Base-by-base conservation (phyloP, 1,140 invertebrate species). In the Gryllus bimaculatus region DNA sequence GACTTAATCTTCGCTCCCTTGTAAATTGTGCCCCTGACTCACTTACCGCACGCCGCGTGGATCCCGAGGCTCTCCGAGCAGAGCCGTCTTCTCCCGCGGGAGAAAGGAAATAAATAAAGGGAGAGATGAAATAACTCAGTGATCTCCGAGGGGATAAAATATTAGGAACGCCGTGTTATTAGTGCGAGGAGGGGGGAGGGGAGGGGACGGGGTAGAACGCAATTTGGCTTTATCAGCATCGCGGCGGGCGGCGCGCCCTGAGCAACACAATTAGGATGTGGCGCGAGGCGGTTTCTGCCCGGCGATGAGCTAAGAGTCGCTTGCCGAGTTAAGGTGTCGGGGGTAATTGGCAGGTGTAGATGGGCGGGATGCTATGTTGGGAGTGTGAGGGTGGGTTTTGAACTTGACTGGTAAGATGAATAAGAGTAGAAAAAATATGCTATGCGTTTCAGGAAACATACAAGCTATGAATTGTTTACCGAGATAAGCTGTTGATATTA, bases 41-140 rank as follows among this genome's bases (percentile, higher is more conserved):
- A 66, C 54, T 66, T 66, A 66, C 54, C 18, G 54, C 18, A 3
- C 54, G 10, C 18, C 54, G 2, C 54, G 18, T 1, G 7, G 18
- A 66, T 66, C 54, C 54, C 2, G 0, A 10, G 10, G 10, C 54
- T 66, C 10, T 66, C 18, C 10, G 54, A 66, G 54, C 10, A 7
- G 54, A 39, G 26, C 54, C 18, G 10, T 7, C 54, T 66, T 2
- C 54, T 66, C 54, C 54, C 54, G 10, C 10, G 54, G 54, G 54
- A 66, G 54, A 66, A 66, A 66, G 54, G 54, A 66, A 66, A 66
- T 66, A 66, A 66, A 66, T 66, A 66, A 66, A 66, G 54, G 54
- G 10, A 66, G 54, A 66, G 54, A 66, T 66, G 54, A 66, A 66
- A 66, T 66, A 66, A 66, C 54, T 66, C 54, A 13, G 54, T 66